Percentiles rank a stretch among this genome's conserved stretches.
phyloP scores from a whole-genome alignment of 2,888 invertebrate species.

The Deilephila elpenor region DNA sequence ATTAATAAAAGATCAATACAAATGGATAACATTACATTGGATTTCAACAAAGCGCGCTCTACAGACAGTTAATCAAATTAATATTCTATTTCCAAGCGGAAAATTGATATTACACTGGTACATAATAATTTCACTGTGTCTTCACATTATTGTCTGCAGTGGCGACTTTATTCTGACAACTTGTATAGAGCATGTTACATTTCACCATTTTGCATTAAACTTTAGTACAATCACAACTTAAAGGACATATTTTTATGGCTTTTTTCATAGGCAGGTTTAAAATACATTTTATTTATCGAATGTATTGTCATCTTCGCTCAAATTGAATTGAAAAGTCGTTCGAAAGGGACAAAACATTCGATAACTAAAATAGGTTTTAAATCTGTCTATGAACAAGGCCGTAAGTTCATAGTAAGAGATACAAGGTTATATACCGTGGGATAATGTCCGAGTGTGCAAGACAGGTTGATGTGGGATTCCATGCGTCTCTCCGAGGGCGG shows the following conservation, averaged over 20 bases:
- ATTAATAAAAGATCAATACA: constrained; percentile 35
- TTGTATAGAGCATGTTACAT: background rate
- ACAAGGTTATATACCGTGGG: background rate
- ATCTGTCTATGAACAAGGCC: too few relatives aligned
- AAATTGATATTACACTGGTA: constrained; percentile 1
- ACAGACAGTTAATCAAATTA: constrained; percentile 7
- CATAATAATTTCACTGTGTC: background rate
- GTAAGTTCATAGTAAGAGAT: background rate
- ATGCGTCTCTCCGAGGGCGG: constrained; percentile 27
- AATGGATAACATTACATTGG: constrained; percentile 44
- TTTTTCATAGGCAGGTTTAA: too few relatives aligned
- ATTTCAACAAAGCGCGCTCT: constrained; percentile 37
- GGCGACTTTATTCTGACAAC: background rate
- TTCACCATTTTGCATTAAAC: too few relatives aligned
- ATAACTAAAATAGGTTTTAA: too few relatives aligned
- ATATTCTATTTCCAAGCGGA: background rate
- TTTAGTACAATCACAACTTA: too few relatives aligned
- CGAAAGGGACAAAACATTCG: too few relatives aligned
- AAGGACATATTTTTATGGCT: too few relatives aligned
- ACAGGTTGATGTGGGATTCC: constrained; percentile 26
- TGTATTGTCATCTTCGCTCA: too few relatives aligned
- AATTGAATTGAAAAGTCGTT: too few relatives aligned
- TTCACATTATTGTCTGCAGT: constrained; percentile 1
- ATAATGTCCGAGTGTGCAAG: constrained; percentile 3
- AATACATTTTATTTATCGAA: too few relatives aligned